Percentiles rank a stretch among this genome's conserved stretches.
Evolutionary conservation across 2,113 vertebrate species (phyloP).

Genomic region (Rhodinocichla rosea): DNA sequence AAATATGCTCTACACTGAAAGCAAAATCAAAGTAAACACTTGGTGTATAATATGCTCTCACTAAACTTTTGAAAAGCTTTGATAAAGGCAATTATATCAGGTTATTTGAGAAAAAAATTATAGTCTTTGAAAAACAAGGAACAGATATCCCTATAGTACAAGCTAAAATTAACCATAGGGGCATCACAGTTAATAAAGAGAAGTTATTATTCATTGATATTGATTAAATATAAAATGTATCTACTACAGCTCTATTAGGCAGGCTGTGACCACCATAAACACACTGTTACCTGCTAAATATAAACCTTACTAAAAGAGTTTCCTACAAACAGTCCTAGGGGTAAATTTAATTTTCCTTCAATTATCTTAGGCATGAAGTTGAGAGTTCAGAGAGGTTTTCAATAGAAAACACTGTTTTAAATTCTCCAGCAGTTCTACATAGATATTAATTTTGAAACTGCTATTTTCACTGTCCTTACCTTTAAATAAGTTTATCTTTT

Average conservation of each 20-base stretch:
- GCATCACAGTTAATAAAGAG: slow-evolving; percentile 10
- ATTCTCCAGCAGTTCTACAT: background rate
- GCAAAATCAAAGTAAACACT: background rate
- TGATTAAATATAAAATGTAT: slow-evolving; percentile 37
- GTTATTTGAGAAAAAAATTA: background rate
- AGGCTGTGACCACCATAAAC: slow-evolving; percentile 20
- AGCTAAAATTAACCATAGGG: background rate
- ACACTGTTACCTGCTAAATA: slow-evolving; percentile 35
- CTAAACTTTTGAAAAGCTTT: background rate
- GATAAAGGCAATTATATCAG: background rate
- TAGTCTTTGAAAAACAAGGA: background rate
- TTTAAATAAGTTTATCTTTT: background rate
- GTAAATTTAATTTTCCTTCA: slow-evolving; percentile 52
- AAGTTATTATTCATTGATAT: slow-evolving; percentile 38
- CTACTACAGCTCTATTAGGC: slow-evolving; percentile 33
- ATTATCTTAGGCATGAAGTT: slow-evolving; percentile 30
- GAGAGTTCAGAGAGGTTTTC: background rate
- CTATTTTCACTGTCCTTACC: background rate
- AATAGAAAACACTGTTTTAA: background rate
- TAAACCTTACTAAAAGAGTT: slow-evolving; percentile 23
- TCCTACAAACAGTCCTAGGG: slow-evolving; percentile 14
- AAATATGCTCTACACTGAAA: background rate
- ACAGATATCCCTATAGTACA: background rate
- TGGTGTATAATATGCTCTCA: background rate
- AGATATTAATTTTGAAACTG: background rate